These are phyloP conservation scores for Poecilobothrus nobilitatus DNA, from an alignment of 2,888 invertebrate species.

Conservation along the genomic window DNA sequence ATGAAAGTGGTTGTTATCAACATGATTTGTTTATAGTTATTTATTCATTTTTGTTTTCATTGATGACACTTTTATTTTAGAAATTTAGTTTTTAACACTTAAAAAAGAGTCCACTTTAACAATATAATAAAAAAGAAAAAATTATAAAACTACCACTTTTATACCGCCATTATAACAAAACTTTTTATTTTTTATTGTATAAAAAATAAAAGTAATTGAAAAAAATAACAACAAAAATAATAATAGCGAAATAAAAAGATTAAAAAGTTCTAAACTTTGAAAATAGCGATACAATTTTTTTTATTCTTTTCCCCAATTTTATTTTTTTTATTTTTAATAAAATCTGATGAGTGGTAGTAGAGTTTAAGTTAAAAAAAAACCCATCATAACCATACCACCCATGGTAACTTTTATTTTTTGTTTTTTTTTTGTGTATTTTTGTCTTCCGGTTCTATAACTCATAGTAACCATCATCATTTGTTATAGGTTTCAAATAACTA, in stretches of 20 bases:
- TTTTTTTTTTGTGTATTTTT: neutral
- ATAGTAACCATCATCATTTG: constrained; percentile 3
- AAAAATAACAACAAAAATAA: too few relatives aligned
- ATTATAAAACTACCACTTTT: neutral
- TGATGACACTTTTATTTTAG: too few relatives aligned
- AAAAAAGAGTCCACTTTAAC: too few relatives aligned
- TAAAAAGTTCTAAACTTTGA: neutral
- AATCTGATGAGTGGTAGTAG: neutral
- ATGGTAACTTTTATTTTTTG: neutral
- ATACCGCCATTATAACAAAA: neutral
- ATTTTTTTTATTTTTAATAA: neutral
- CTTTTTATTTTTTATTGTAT: neutral
- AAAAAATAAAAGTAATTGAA: too few relatives aligned
- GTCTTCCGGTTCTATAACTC: too few relatives aligned
- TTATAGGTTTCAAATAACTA: constrained; percentile 1
- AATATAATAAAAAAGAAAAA: too few relatives aligned
- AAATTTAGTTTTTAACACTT: too few relatives aligned
- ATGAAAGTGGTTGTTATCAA: too few relatives aligned
- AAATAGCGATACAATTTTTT: neutral
- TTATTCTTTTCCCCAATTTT: neutral
- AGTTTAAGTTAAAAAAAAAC: neutral
- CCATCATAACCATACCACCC: neutral
- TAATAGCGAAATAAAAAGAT: too few relatives aligned
- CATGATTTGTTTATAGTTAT: too few relatives aligned
- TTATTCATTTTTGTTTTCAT: too few relatives aligned